phyloP scores from a whole-genome alignment of 2,113 vertebrate species.

The Centropus unirufus region DNA sequence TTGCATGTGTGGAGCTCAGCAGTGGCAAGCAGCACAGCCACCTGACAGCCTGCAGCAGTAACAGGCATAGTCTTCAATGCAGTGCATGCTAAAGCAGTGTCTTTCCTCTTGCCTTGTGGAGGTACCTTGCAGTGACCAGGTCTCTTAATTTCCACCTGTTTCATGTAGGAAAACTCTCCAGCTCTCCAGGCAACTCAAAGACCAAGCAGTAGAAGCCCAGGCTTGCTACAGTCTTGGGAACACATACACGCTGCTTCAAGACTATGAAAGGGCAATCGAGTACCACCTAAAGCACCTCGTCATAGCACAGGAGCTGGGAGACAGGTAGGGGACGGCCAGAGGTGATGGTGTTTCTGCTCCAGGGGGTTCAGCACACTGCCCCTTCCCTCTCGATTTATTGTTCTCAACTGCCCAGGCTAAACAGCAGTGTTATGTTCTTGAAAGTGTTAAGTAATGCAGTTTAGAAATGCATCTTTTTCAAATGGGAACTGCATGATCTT shows the following conservation, averaged over 20 bases:
- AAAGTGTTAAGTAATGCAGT: background rate
- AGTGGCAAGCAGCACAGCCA: background rate
- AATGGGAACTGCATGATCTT: too few species aligned
- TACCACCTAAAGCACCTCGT: conserved; percentile 94
- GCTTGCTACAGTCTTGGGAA: conserved; percentile 98
- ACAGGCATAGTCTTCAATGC: fast-evolving
- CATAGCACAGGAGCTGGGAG: conserved; percentile 93
- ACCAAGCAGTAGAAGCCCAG: conserved; percentile 96
- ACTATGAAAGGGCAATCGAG: conserved; percentile 89
- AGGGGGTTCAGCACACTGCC: background rate
- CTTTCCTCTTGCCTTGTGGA: background rate
- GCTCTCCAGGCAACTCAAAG: conserved; percentile 91
- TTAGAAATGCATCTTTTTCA: too few species aligned
- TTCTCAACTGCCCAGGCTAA: background rate
- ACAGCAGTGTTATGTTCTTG: background rate
- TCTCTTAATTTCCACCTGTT: background rate
- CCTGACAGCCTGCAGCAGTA: background rate
- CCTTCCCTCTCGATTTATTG: background rate
- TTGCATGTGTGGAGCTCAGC: background rate
- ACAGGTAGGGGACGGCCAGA: conserved; percentile 79
- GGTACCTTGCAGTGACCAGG: background rate
- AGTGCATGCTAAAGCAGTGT: fast-evolving
- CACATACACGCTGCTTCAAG: conserved; percentile 91
- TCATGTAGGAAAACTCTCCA: conserved; percentile 90
- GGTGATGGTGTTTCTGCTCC: background rate